Evolutionary conservation across 2,888 invertebrate genomes (phyloP), one percentile per base, ranked within the genome.

Genomic region (Cancer borealis): DNA sequence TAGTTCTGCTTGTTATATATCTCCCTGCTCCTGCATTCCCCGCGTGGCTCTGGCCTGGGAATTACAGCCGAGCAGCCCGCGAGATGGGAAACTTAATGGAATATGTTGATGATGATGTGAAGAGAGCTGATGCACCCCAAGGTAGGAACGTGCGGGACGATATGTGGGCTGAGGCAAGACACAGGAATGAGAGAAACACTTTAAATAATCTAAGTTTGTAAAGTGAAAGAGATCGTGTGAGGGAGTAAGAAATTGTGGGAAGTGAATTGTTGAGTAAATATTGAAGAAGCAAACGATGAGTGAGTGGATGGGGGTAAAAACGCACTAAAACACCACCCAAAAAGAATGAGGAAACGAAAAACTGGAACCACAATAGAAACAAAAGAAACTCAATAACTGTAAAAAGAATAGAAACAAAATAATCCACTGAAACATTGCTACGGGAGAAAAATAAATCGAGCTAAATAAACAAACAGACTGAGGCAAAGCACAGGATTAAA

Each of bases 1-100:
- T 91, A 91, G 91, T 60, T 12, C 91, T 60, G 91, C 39, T 45
- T 49, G 45, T 91, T 91, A 90, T 47, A 90, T 90, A 90, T 49
- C 5, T 90, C 30, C 79, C 79, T 8, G 14, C 8, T 26, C 12
- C 30, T 79, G 79, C 79, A 79, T 79, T 79, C 79, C 30, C 30
- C 30, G 79, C 79, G 79, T 30, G 79, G 79, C 79, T 79, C 21
- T 8, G 79, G 14, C 79, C 79, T 79, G 79, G 30, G 79, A 79
- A 79, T 79, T 79, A 79, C 79, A 30, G 79, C 79, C 79, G 79
- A 79, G 79, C 79, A 79, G 4, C 26, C 79, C 30, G 30, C 79
- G 30, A 79, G 79, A 79, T 79, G 79, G 30, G 79, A 79, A 79
- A 30, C 8, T 79, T 79, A 79, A 79, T 79, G 79, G 79, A 79